Evolutionary conservation across 23 tunicate species (phyloP), one percentile per base, ranked within the genome.

Genomic region (Diplosoma virens): DNA sequence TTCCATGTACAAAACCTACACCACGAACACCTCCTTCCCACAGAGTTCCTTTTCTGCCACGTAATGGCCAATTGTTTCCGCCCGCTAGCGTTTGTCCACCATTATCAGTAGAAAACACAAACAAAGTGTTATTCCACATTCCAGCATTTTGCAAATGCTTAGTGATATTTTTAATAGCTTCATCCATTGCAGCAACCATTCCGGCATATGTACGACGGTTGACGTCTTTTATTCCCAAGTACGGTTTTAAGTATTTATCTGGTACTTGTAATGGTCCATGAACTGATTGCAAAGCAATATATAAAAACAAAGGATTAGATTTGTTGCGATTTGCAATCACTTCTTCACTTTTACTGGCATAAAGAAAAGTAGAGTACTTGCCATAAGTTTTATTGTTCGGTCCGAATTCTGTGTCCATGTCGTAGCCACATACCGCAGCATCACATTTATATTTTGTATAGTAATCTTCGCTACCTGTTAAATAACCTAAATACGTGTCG

Each of bases 261-360:
- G 98, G 98, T 0, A 78, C 98, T 85, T 92, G 82, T 80, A 92
- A 73, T 16, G 97, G 97, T 21, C 66, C 28, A 67, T 92, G 97
- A 28, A 92, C 97, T 25, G 97, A 92, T 48, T 92, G 97, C 28
- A 92, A 67, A 17, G 97, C 86, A 37, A 85, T 30, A 41, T 92
- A 92, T 37, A 92, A 59, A 67, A 92, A 92, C 75, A 92, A 11
- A 7, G 97, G 97, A 33, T 92, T 80, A 1, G 86, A 29, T 46
- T 67, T 80, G 45, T 92, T 80, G 0, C 65, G 69, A 4, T 33
- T 75, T 17, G 67, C 66, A 6, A 92, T 67, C 0, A 75, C 78
- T 32, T 92, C 79, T 41, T 58, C 89, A 33, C 82, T 87, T 70
- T 67, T 73, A 9, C 76, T 35, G 3, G 86, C 87, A 75, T 65